Conservation (phyloP, 2,797 vertebrate species). For the Yasuhikotakia modesta region DNA sequence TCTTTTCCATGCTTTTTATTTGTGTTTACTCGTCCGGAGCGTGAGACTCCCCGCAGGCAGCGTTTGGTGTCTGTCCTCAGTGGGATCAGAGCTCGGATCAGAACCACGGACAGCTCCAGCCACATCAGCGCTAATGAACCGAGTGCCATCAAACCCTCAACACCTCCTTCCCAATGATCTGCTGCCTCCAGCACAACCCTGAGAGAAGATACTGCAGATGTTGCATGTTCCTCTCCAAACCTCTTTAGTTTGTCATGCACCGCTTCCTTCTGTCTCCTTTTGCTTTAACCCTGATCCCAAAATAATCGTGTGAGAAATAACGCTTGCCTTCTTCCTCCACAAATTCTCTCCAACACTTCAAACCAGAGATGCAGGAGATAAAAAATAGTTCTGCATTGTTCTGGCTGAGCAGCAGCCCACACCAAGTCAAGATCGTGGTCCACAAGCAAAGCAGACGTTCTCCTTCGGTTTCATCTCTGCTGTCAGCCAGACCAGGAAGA, state of each 20-base stretch:
- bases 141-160: conserved; percentile 40
- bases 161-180: conserved; percentile 35
- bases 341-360: not conserved
- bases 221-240: conserved; percentile 35
- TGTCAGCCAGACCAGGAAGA: conserved; percentile 42
- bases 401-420: conserved; percentile 11
- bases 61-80: conserved; percentile 5
- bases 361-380: not conserved
- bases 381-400: conserved; percentile 6
- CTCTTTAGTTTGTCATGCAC: conserved; percentile 24
- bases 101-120: conserved; percentile 40
- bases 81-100: conserved; percentile 40
- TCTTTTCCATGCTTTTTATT: conserved; percentile 32
- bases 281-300: not conserved
- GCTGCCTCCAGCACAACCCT: conserved; percentile 17
- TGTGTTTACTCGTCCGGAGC: conserved; percentile 18
- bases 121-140: conserved; percentile 44
- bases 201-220: conserved; percentile 31
- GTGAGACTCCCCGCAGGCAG: conserved; percentile 11
- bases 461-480: conserved; percentile 54
- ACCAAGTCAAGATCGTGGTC: conserved; percentile 21
- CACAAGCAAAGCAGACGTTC: conserved; percentile 36
- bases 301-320: conserved; percentile 29
- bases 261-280: conserved; percentile 8
- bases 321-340: not conserved